Base-by-base conservation (phyloP, 1,140 invertebrate genomes). In the Octopus sinensis region DNA sequence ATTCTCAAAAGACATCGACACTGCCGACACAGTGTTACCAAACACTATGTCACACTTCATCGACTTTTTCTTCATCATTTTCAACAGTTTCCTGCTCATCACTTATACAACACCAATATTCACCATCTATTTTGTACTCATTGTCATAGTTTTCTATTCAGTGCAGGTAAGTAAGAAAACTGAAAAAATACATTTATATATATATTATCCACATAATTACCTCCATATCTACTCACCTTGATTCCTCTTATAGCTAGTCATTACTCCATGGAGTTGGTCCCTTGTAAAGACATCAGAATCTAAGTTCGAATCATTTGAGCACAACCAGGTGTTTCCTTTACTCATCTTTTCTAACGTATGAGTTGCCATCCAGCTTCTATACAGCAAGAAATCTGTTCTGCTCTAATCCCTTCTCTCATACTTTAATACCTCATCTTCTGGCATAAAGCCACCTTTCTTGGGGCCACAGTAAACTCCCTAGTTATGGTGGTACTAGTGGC, bases 41-140 rank as follows among this genome's bases (percentile, higher is more conserved):
- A 80, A 84, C 52, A 87, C 85, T 10, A 85, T 91, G 23, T 79
- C 85, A 13, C 86, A 86, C 80, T 90, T 87, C 80, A 75, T 91
- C n/a, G 86, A 85, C 53, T 87, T 86, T 79, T 78, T 88, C 56
- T 93, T 94, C 87, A 91, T 96, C 93, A 96, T 97, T 6, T 88
- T 97, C 82, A 94, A 95, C 54, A 96, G 96, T 5, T 90, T 98
- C 82, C 93, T 97, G 87, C 95, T 98, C 73, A 98, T 98, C 88
- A 95, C 95, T 91, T 94, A 94, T 88, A 95, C 95, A 83, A 98
- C 97, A 54, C 96, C 96, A 0, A 92, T 94, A 86, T 98, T 98
- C 91, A 88, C 97, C 82, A 90, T 92, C 7, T 93, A 97, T 75
- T 94, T 97, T 82, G 76, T 98, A 82, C 96, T 97, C 9, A 94